Percentiles rank a stretch among this genome's conserved stretches.
Evolutionary conservation across 2,888 invertebrate genomes (phyloP).

Genomic region (Xylota sylvarum): DNA sequence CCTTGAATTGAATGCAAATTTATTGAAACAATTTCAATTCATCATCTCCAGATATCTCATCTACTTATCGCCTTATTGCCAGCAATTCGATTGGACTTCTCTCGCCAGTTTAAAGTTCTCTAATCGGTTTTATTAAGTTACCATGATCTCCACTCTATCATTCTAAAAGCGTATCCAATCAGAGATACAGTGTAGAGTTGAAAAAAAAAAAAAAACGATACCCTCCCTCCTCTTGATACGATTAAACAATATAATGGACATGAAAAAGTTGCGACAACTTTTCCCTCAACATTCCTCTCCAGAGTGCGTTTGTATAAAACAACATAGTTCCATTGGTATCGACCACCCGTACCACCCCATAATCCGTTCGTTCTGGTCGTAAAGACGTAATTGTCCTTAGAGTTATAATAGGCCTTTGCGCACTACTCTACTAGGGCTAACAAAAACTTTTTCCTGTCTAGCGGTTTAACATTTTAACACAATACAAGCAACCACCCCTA

Average conservation of each 20-base stretch:
- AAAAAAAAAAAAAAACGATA: no score
- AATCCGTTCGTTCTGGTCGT: constrained; percentile 2
- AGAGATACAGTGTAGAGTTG: constrained; percentile 1
- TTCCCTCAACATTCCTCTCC: constrained; percentile 30
- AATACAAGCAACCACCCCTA: constrained; percentile 43
- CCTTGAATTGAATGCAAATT: constrained; percentile 14
- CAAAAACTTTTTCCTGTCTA: constrained; percentile 76
- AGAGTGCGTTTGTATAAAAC: constrained; percentile 41
- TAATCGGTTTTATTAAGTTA: constrained; percentile 72
- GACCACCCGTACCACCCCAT: not conserved
- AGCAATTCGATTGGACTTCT: constrained; percentile 56
- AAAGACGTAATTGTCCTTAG: constrained; percentile 73
- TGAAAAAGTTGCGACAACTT: constrained; percentile 65
- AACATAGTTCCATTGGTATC: constrained; percentile 36
- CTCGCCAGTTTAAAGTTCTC: constrained; percentile 46
- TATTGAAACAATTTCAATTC: constrained; percentile 23
- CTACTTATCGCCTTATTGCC: constrained; percentile 68
- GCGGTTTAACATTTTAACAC: constrained; percentile 74
- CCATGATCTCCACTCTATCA: constrained; percentile 53
- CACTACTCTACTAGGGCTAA: constrained; percentile 49
- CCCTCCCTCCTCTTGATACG: constrained; percentile 21
- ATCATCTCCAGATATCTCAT: constrained; percentile 27
- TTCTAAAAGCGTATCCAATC: constrained; percentile 34
- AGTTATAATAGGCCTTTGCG: constrained; percentile 69
- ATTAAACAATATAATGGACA: constrained; percentile 68